Evolutionary conservation across 2,797 vertebrate genomes (phyloP), one percentile per base, ranked within the genome.

Genomic region (Lepus oiostolus): DNA sequence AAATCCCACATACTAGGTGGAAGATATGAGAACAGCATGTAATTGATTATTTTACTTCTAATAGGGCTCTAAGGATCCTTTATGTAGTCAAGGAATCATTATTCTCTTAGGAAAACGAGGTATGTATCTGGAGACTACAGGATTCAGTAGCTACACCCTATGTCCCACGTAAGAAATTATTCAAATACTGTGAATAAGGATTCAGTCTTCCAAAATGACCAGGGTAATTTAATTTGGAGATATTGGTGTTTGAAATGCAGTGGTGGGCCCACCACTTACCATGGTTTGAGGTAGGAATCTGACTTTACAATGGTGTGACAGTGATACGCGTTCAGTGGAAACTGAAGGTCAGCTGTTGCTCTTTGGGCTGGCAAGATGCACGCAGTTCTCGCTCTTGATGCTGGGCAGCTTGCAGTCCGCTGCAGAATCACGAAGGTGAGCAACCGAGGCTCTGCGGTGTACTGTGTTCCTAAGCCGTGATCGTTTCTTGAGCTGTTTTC

Each of bases 41-140:
- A 74, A 75, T 24, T 58, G n/a, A 77, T 96, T 86, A 58, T 68
- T 91, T 84, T 75, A 4, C 76, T 80, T 76, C 63, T 12, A 52
- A 62, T 26, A 65, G 65, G 90, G 42, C 71, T 89, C 35, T 38
- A 42, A 74, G 30, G 28, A 70, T 88, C 32, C 54, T 85, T 35
- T 47, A 67, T 28, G 24, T 14, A 81, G 67, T 32, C 2, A 72
- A 80, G 32, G 32, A 38, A 88, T 30, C 54, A 54, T 85, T 50
- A 62, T 96, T 60, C 14, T 86, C n/a, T 81, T 92, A 72, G 67
- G 9, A 13, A 22, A 93, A 83, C 26, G 76, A 38, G 4, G 16
- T 7, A 76, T 7, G 58, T 63, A 35, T 93, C 62, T 32, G 38
- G 63, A 90, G 63, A 70, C 50, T 47, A 1, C 19, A 88, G 74